Evolutionary conservation across 2,113 vertebrate species (phyloP), one percentile per base, ranked within the genome.

Genomic region (Sapayoa aenigma): DNA sequence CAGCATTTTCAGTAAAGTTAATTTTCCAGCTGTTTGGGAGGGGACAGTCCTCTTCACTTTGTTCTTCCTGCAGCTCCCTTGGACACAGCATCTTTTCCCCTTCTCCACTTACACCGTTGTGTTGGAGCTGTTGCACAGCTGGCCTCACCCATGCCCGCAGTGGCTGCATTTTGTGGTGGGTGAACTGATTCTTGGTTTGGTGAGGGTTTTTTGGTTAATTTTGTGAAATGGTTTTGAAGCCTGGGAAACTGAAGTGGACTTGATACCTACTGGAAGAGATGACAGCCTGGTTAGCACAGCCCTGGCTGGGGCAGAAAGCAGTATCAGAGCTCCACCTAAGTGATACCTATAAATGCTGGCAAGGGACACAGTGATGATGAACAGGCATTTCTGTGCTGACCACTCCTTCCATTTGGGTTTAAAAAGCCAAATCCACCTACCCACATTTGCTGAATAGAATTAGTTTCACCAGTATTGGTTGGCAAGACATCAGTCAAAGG

Each of bases 391-490:
- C 47, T 81, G 42, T 58, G 93, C 30, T 58, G 41, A 39, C 31
- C 49, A 23, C 6, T 60, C 84, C 76, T 92, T 58, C 86, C 59
- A 41, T 37, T 53, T 80, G 47, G 23, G 49, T 52, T 81, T 60
- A 79, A 89, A 62, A 88, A 67, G 55, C 31, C 27, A 86, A 84
- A 94, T 88, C 74, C 41, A 78, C 58, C 47, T 71, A 94, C 58
- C 35, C 62, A 7, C 71, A 66, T 47, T 84, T 88, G 46, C 49
- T 62, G 49, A n/a, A 24, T 11, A 35, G 72, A 27, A 10, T 82
- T 89, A 82, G 53, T 83, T 91, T 86, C 68, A 46, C 2, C 12
- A 23, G 35, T 91, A 72, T 86, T 74, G 59, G 55, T 56, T 87
- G 72, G 89, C 49, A 69, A 59, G 68, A 22, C 4, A n/a, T 27